Conservation (phyloP, 2,888 invertebrate species). For the Chrysolina oricalcia region DNA sequence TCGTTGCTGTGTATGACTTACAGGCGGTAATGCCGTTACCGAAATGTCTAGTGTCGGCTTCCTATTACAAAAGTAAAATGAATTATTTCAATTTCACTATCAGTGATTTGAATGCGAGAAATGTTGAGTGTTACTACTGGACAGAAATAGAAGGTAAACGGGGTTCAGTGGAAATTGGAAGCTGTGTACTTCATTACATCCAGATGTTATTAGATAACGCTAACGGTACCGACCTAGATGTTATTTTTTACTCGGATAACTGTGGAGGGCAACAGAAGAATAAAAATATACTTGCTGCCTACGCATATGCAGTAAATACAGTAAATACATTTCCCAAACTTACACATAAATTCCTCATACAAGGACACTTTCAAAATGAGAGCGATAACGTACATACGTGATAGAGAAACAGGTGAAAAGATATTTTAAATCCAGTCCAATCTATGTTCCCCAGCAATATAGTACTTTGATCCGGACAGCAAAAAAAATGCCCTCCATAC, state of each 20-base stretch:
- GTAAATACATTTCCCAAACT: neutral
- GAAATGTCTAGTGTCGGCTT: constrained; percentile 37
- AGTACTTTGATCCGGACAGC: constrained; percentile 11
- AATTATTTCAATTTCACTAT: constrained; percentile 57
- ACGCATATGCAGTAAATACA: constrained; percentile 25
- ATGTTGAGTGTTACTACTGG: constrained; percentile 59
- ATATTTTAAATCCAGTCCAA: constrained; percentile 2
- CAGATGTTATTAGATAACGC: no score
- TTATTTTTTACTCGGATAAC: constrained; percentile 37
- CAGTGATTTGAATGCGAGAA: constrained; percentile 45
- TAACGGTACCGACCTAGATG: constrained; percentile 18
- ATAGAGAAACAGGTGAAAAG: constrained; percentile 14
- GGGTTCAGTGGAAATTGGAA: constrained; percentile 53
- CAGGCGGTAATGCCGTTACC: constrained; percentile 31
- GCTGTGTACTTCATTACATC: constrained; percentile 26
- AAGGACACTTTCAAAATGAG: constrained; percentile 15
- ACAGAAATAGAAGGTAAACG: constrained; percentile 56
- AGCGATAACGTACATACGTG: constrained; percentile 16
- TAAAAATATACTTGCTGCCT: constrained; percentile 25
- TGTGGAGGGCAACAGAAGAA: constrained; percentile 41
- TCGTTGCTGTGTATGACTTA: constrained; percentile 29
- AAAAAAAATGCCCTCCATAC: constrained; percentile 15
- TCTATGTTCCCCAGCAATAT: constrained; percentile 17
- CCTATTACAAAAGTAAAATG: constrained; percentile 57
- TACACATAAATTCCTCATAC: constrained; percentile 19